These are phyloP conservation scores for Drosophila melanosoma DNA, from an alignment of 2,888 invertebrate genomes.

Conservation along the genomic window DNA sequence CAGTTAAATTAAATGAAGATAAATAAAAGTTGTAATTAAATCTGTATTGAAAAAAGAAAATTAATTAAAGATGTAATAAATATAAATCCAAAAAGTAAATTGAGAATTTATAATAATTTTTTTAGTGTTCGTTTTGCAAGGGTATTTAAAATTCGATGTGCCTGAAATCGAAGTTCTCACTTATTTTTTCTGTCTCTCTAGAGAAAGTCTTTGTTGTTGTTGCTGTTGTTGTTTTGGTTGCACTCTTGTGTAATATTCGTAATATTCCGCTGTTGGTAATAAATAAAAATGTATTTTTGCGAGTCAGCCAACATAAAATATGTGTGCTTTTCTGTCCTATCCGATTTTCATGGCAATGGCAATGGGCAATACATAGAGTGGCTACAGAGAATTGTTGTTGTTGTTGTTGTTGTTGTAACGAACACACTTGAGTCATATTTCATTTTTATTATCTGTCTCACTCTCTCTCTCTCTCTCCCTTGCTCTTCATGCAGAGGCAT, in stretches of 20 bases:
- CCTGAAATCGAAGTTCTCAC: not conserved
- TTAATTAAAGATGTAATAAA: not conserved
- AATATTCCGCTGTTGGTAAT: constrained; percentile 80
- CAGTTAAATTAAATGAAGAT: not conserved
- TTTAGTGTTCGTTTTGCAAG: not conserved
- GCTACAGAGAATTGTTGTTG: not conserved
- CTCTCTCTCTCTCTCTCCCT: constrained; percentile 45
- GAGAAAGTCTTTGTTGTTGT: constrained; percentile 39
- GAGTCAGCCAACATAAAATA: constrained; percentile 80
- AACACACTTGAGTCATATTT: constrained; percentile 80
- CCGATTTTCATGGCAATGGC: constrained; percentile 84
- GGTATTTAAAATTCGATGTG: not conserved
- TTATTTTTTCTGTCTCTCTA: constrained; percentile 4
- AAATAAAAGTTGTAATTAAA: not conserved
- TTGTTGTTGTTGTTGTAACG: constrained; percentile 16
- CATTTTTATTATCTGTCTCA: constrained; percentile 83
- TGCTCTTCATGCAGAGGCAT: constrained; percentile 29
- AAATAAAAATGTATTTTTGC: constrained; percentile 82
- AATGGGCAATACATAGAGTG: constrained; percentile 59
- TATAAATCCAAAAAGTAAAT: no score
- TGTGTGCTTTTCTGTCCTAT: constrained; percentile 74
- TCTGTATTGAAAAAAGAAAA: not conserved
- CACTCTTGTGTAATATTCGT: constrained; percentile 46
- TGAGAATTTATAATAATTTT: not conserved
- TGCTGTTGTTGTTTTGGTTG: constrained; percentile 10